phyloP scores from a whole-genome alignment of 1,140 invertebrate species.

The Diorhabda elongata region DNA sequence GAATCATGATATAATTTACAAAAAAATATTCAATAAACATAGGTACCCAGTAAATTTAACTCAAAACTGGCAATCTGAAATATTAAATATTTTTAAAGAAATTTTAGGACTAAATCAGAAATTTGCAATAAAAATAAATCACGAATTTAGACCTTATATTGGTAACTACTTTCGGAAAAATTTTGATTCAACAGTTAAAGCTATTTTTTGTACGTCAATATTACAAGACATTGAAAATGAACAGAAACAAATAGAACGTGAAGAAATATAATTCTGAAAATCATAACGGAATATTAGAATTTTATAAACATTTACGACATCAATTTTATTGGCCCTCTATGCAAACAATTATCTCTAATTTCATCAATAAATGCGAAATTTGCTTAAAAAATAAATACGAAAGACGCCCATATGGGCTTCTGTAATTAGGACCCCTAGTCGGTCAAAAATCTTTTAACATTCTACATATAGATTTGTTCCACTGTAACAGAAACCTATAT shows the following conservation, averaged over 20 bases:
- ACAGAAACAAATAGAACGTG: too few relatives aligned
- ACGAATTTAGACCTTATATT: too few relatives aligned
- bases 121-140: too few relatives aligned
- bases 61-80: too few relatives aligned
- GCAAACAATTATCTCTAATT: constrained; percentile 22
- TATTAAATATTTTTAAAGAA: too few relatives aligned
- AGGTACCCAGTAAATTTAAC: too few relatives aligned
- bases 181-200: neutral
- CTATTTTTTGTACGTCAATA: too few relatives aligned
- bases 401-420: constrained; percentile 25
- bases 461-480: constrained; percentile 32
- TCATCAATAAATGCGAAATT: constrained; percentile 27
- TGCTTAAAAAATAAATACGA: constrained; percentile 30
- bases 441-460: constrained; percentile 30
- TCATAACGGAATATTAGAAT: constrained; percentile 28
- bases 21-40: too few relatives aligned
- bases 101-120: too few relatives aligned
- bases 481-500: constrained; percentile 23
- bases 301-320: constrained; percentile 22
- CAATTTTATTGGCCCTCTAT: constrained; percentile 29
- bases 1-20: too few relatives aligned
- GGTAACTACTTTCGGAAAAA: neutral
- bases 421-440: constrained; percentile 21
- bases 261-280: constrained; percentile 1
- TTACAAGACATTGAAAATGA: too few relatives aligned